Base-by-base conservation (phyloP, 2,888 invertebrate genomes). In the Machimus atricapillus region DNA sequence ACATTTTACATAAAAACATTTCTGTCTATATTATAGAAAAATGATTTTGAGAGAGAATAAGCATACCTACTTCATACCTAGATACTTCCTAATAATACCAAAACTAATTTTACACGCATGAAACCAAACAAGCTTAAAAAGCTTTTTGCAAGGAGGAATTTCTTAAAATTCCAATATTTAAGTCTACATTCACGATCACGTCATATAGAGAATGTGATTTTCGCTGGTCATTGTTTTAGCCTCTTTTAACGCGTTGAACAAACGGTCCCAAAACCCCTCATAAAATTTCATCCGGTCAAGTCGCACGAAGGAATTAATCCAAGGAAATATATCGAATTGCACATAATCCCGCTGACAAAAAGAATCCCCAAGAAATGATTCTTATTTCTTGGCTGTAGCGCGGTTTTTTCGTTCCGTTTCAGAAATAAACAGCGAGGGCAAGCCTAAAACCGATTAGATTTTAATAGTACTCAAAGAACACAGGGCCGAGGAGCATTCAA, bases 361-460 rank as follows among this genome's bases (percentile, higher is more conserved):
- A 46, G 58, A 66, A 66, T 34, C 58, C 27, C 52, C 58, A 58
- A 27, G 52, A 34, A 66, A 82, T 81, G 52, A 52, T 56, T 81
- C 46, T 82, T 58, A 58, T 56, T 66, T 40, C 58, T 40, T 37
- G 7, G n/a, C 82, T 27, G 12, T 16, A 34, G 31, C 37, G 40
- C 19, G 27, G 19, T 76, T 31, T 76, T 76, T 76, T 76, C 2
- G 16, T 34, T 76, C 34, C 37, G 4, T 34, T 76, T 16, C 5
- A 34, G 37, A 76, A 76, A 76, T 46, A 82, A 16, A 66, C n/a
- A 82, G 23, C 66, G 37, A 82, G 52, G 46, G 58, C 58, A 66
- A 58, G 82, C 31, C 66, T 82, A 82, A 82, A 66, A 82, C 82
- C 82, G 82, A 82, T 82, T 82, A 82, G 82, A 82, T 82, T 82